Conservation (phyloP, 37 sponge, comb jelly and placozoan genomes). For the Amphimedon queenslandica region DNA sequence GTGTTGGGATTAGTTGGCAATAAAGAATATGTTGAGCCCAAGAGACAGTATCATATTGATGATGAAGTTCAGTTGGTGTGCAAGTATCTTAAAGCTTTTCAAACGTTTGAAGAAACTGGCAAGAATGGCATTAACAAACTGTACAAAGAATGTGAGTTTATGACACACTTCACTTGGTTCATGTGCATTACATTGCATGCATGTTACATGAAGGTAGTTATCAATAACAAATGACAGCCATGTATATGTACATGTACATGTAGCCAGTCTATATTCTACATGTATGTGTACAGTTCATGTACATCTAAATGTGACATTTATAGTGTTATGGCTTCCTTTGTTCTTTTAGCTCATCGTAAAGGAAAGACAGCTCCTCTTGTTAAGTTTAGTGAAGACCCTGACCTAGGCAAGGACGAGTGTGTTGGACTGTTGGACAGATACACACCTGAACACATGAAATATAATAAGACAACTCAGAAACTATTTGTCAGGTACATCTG, state of each 20-base stretch:
- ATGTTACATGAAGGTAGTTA: not conserved
- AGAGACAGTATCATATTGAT: conserved; percentile 59
- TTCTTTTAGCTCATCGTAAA: not conserved
- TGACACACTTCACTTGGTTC: not conserved
- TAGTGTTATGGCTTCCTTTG: not conserved
- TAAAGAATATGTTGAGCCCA: conserved; percentile 20
- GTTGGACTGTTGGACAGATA: conserved; percentile 44
- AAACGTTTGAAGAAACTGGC: conserved; percentile 10
- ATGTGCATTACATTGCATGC: too few species aligned
- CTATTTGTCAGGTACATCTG: conserved; percentile 76
- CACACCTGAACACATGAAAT: conserved; percentile 64
- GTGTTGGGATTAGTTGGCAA: conserved; percentile 55
- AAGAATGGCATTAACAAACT: conserved; percentile 52
- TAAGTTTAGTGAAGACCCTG: conserved; percentile 15
- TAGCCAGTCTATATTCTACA: not conserved
- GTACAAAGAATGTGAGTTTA: conserved; percentile 21
- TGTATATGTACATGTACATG: not conserved
- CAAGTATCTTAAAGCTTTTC: conserved; percentile 77
- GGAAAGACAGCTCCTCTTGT: not conserved
- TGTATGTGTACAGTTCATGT: not conserved
- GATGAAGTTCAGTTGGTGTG: conserved; percentile 84
- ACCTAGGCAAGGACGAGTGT: conserved; percentile 19
- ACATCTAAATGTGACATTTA: not conserved
- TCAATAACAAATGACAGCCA: too few species aligned
- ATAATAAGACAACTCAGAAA: conserved; percentile 62